Conservation (phyloP, 1,140 invertebrate genomes). For the Wiebesia pumilae region DNA sequence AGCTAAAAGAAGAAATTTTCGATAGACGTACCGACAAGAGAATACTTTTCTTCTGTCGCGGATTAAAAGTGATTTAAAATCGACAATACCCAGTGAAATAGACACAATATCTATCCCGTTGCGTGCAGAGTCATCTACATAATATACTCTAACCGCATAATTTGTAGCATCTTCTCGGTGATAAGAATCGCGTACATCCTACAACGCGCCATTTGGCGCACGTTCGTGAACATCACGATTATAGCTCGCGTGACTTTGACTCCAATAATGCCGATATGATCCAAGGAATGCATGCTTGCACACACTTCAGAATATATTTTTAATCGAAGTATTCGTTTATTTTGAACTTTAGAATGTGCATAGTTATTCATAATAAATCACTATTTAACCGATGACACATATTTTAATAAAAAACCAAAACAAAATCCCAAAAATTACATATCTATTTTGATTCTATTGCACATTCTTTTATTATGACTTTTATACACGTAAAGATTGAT, state of each 20-base stretch:
- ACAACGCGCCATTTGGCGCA: slow-evolving; percentile 36
- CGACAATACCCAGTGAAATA: not conserved
- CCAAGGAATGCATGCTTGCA: not conserved
- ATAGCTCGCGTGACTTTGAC: slow-evolving; percentile 47
- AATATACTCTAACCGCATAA: slow-evolving; percentile 18
- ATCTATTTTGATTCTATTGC: too few relatives aligned
- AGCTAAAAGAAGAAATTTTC: not conserved
- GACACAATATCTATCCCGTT: not conserved
- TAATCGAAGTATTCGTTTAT: not conserved
- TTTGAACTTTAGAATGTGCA: too few relatives aligned
- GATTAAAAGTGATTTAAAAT: slow-evolving; percentile 22
- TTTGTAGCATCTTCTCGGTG: slow-evolving; percentile 32
- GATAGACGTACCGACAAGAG: not conserved
- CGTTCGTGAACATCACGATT: not conserved
- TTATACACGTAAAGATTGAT: too few relatives aligned
- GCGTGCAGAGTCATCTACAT: not conserved
- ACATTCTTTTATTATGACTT: too few relatives aligned
- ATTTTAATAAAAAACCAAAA: too few relatives aligned
- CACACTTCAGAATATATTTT: not conserved
- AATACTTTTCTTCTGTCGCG: not conserved
- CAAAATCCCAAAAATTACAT: too few relatives aligned
- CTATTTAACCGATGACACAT: not conserved
- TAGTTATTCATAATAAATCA: not conserved
- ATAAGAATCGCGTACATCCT: slow-evolving; percentile 33
- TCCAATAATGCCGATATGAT: not conserved